These are phyloP conservation scores for Stictocephala bisonia DNA, from an alignment of 2,888 invertebrate genomes.

Conservation along the genomic window DNA sequence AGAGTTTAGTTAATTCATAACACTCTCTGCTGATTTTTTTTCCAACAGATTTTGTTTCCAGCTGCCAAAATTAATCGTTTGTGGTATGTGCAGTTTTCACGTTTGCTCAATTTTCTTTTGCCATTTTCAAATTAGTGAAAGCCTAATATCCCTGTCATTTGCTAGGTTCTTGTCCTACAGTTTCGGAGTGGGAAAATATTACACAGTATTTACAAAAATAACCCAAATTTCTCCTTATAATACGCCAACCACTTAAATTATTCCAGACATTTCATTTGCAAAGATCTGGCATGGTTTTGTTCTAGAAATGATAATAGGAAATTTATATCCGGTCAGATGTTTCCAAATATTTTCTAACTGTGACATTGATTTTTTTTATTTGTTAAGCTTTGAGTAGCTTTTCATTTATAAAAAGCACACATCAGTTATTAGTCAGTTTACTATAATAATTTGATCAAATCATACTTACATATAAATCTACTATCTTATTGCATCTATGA, in stretches of 20 bases:
- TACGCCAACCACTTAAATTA: not conserved
- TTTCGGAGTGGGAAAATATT: not conserved
- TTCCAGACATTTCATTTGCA: not conserved
- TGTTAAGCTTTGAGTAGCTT: too few species aligned
- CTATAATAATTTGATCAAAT: too few species aligned
- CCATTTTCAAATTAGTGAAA: not conserved
- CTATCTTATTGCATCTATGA: too few species aligned
- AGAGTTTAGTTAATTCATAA: too few species aligned
- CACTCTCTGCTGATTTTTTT: not conserved
- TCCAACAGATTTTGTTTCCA: not conserved
- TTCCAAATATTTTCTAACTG: conserved; percentile 7
- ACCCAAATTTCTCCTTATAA: not conserved
- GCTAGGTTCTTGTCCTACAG: not conserved
- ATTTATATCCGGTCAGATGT: not conserved
- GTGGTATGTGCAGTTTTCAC: not conserved
- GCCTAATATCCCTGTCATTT: not conserved
- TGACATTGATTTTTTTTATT: too few species aligned
- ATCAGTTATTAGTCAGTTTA: too few species aligned
- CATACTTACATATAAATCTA: too few species aligned
- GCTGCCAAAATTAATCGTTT: not conserved
- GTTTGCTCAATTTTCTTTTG: not conserved
- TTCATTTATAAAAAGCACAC: too few species aligned
- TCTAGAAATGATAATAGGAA: not conserved
- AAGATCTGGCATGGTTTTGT: conserved; percentile 2
- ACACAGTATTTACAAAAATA: conserved; percentile 4